phyloP scores from a whole-genome alignment of 2,797 vertebrate species.

The Zenarchopterus dispar region DNA sequence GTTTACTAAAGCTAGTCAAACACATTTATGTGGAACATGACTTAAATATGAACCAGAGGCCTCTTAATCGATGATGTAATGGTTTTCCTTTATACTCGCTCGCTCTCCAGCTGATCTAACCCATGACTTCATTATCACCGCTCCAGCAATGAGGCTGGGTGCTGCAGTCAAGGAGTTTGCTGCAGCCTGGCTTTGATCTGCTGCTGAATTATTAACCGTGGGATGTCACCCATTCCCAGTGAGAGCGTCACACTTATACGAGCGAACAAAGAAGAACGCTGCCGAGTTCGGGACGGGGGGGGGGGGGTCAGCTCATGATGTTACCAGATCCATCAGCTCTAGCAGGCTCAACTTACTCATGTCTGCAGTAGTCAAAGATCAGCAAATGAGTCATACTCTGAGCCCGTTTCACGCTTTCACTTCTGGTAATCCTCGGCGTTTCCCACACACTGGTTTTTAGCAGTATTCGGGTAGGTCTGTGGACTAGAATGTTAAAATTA shows the following conservation, averaged over 20 bases:
- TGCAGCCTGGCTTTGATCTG: conserved; percentile 61
- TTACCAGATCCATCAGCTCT: conserved; percentile 48
- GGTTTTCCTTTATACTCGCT: conserved; percentile 23
- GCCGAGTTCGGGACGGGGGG: conserved; percentile 15
- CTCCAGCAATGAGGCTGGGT: conserved; percentile 14
- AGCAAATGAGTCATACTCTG: conserved; percentile 48
- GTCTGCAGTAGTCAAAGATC: conserved; percentile 32
- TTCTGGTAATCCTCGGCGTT: conserved; percentile 34
- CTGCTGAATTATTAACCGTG: conserved; percentile 56
- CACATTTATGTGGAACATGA: conserved; percentile 44
- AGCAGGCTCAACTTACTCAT: conserved; percentile 29
- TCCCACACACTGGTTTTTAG: background rate
- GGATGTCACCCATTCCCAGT: conserved; percentile 14
- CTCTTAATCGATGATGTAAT: conserved; percentile 53
- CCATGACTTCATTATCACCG: conserved; percentile 61
- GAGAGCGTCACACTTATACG: conserved; percentile 24
- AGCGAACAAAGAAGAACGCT: conserved; percentile 18
- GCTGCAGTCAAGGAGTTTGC: conserved; percentile 52
- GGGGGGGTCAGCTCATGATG: conserved; percentile 44
- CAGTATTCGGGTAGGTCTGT: background rate
- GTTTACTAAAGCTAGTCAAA: conserved; percentile 46
- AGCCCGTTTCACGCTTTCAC: conserved; percentile 42
- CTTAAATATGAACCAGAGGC: conserved; percentile 30
- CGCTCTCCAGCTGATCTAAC: conserved; percentile 37
- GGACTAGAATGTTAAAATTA: background rate